Evolutionary conservation across 2,888 invertebrate genomes (phyloP), one percentile per base, ranked within the genome.

Genomic region (Chironomus tentans): DNA sequence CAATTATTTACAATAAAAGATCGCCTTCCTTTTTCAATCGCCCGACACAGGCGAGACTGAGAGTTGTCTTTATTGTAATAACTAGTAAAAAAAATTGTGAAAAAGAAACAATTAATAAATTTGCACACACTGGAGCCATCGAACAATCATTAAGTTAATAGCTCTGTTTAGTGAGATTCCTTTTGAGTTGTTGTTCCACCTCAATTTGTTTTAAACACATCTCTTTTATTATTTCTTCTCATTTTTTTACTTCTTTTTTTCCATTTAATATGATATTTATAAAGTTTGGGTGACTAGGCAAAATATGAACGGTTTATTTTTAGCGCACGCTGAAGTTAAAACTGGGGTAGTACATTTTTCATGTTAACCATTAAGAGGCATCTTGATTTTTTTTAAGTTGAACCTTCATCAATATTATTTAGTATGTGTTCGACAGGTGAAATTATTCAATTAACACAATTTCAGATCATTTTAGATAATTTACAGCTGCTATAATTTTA

Each of bases 41-140:
- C 12, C 15, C 56, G 65, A 65, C 22, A 24, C 24, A 65, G 46
- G n/a, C 15, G 15, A 13, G 38, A 68, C 38, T 38, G 10, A 13
- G 46, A 38, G 68, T 56, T 70, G 18, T 70, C 70, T 70, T 70
- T 46, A 50, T 70, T 70, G 24, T 7, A 12, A n/a, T 47, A 70
- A 48, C 70, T 38, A 38, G 10, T 38, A 38, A 38, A 70, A n/a
- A n/a, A 56, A 56, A 56, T 24, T 56, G 13, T 18, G 56, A 71
- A 56, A 71, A 22, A 71, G 38, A 72, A 72, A 72, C 72, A 72
- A 72, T 72, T 72, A 62, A 72, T 62, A 38, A 56, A 71, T 71
- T 56, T 71, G 71, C 71, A 46, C 21, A 22, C 21, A 65, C 65
- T 15, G 15, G 68, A 18, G 46, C 46, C 68, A 68, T 68, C 46